phyloP scores from a whole-genome alignment of 35 echinoderm and acorn worm species.

The Amphiura filiformis region DNA sequence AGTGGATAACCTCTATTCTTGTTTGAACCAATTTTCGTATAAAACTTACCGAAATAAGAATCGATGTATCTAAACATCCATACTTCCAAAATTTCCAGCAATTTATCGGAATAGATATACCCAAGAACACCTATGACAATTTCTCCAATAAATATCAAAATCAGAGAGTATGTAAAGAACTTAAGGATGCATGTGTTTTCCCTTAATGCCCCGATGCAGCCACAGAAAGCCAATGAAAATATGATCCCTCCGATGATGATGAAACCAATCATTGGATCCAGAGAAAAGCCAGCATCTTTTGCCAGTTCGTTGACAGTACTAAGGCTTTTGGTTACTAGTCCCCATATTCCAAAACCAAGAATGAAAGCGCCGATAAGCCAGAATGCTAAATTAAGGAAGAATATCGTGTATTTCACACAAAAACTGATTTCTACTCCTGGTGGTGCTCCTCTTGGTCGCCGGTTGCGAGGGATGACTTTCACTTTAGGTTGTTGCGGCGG shows the following conservation, averaged over 20 bases:
- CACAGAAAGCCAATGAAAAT: conserved; percentile 64
- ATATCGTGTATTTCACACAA: conserved; percentile 86
- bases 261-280: conserved; percentile 96
- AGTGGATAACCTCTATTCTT: too few species aligned
- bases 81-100: conserved; percentile 49
- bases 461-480: neutral
- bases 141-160: conserved; percentile 83
- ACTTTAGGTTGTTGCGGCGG: conserved; percentile 35
- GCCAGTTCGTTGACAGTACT: conserved; percentile 69
- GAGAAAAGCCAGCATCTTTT: conserved; percentile 47
- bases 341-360: conserved; percentile 88
- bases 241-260: conserved; percentile 71
- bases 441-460: conserved; percentile 37
- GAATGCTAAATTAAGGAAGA: conserved; percentile 87
- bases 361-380: conserved; percentile 79
- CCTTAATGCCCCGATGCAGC: conserved; percentile 67
- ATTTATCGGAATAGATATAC: conserved; percentile 76
- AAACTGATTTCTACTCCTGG: conserved; percentile 72
- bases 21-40: too few species aligned
- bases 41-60: conserved; percentile 71
- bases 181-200: conserved; percentile 85
- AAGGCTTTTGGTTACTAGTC: conserved; percentile 69
- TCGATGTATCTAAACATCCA: conserved; percentile 75
- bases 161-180: conserved; percentile 69
- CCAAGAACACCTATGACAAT: conserved; percentile 72